These are phyloP conservation scores for Potamarius usumacintae DNA, from an alignment of 2,113 vertebrate genomes.

Conservation along the genomic window DNA sequence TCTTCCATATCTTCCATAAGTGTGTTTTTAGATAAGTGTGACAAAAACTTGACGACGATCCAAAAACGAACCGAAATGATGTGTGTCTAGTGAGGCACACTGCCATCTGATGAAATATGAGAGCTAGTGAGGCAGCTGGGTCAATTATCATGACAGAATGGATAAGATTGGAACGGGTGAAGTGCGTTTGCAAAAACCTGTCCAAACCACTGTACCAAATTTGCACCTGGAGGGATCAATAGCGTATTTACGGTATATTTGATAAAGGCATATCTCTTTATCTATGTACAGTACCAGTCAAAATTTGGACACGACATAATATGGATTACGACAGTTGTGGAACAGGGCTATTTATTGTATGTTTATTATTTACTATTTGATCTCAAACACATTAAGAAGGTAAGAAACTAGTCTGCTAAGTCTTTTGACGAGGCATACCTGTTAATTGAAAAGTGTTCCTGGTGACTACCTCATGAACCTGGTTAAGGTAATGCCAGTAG, in stretches of 20 bases:
- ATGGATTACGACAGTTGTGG: too few relatives aligned
- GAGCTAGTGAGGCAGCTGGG: neutral
- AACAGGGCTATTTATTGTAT: too few relatives aligned
- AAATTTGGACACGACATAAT: too few relatives aligned
- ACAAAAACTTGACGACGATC: neutral
- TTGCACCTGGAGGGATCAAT: neutral
- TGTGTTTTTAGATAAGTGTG: neutral
- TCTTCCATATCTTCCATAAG: neutral
- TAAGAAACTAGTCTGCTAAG: too few relatives aligned
- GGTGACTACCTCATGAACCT: too few relatives aligned
- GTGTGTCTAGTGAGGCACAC: neutral
- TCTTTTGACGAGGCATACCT: too few relatives aligned
- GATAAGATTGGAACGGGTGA: conserved; percentile 1
- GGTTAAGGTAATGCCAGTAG: too few relatives aligned
- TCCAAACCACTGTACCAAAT: neutral
- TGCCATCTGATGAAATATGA: neutral
- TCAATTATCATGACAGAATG: conserved; percentile 18
- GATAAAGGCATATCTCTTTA: neutral
- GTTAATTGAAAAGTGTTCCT: too few relatives aligned
- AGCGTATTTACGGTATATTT: neutral
- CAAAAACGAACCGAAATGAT: neutral
- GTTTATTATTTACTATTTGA: too few relatives aligned
- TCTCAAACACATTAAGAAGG: too few relatives aligned
- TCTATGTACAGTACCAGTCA: too few relatives aligned
- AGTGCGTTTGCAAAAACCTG: conserved; percentile 11